Evolutionary conservation across 1,140 invertebrate genomes (phyloP).

Genomic region (Megalopta genalis): DNA sequence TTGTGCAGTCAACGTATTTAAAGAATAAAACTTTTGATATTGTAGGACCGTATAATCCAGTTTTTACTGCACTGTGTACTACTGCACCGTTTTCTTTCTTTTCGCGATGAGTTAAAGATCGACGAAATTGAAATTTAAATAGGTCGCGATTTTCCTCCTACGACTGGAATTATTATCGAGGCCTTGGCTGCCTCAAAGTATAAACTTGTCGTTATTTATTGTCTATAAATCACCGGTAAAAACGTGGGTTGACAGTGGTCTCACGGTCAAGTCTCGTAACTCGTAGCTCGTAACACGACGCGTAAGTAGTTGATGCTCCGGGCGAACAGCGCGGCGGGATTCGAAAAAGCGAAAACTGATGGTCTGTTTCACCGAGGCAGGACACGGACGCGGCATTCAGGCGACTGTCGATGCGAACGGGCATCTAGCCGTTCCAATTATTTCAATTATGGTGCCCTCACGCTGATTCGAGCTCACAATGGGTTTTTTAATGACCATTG

Average conservation of each 20-base stretch:
- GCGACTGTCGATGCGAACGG: constrained; percentile 10
- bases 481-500: constrained; percentile 36
- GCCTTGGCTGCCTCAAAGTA: background rate
- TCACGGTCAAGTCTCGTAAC: constrained; percentile 20
- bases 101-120: background rate
- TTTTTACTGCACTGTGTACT: too few species aligned
- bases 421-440: constrained; percentile 36
- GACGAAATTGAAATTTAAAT: background rate
- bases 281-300: constrained; percentile 28
- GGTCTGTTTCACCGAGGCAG: background rate
- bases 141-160: background rate
- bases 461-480: constrained; percentile 37
- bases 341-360: background rate
- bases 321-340: background rate
- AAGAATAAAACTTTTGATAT: too few species aligned
- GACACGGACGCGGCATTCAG: background rate
- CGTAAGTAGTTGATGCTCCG: constrained; percentile 22
- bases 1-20: too few species aligned
- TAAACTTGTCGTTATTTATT: constrained; percentile 30
- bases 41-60: too few species aligned
- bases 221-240: constrained; percentile 31
- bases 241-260: constrained; percentile 37
- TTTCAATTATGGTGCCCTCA: constrained; percentile 41
- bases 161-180: constrained; percentile 6
- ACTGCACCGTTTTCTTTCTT: background rate